phyloP scores from a whole-genome alignment of 2,888 invertebrate species.

The Anodontia alba region DNA sequence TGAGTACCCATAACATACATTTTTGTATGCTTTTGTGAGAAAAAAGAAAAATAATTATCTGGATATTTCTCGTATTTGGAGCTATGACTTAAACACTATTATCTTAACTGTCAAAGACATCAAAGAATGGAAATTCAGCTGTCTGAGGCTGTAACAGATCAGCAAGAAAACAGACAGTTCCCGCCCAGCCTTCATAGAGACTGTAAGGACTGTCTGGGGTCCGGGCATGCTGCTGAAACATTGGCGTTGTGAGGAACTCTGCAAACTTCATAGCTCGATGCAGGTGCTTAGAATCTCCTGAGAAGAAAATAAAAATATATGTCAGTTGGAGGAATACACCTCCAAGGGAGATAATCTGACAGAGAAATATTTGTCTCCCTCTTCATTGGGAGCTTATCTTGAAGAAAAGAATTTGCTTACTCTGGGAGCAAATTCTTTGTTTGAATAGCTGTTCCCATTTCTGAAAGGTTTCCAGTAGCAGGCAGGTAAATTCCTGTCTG shows the following conservation, averaged over 20 bases:
- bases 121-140: constrained; percentile 93
- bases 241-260: constrained; percentile 87
- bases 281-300: constrained; percentile 89
- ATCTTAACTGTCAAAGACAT: constrained; percentile 87
- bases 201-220: constrained; percentile 93
- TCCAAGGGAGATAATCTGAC: not conserved
- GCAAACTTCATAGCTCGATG: constrained; percentile 91
- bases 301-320: not conserved
- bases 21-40: no score
- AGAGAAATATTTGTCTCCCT: no score
- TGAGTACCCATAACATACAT: no score
- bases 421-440: no score
- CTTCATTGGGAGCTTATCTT: no score
- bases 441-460: no score
- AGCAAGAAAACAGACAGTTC: constrained; percentile 92
- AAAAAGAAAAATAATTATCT: no score
- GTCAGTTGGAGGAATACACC: not conserved
- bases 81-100: no score
- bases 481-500: no score
- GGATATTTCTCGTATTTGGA: no score
- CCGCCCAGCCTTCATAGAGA: constrained; percentile 94
- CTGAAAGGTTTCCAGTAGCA: no score
- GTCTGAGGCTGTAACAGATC: constrained; percentile 91
- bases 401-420: no score
- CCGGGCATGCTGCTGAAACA: constrained; percentile 87